A percentile compares a stretch with the other conserved stretches of the same genome.
Evolutionary conservation across 2,113 vertebrate genomes (phyloP).

Genomic region (Heterocephalus glaber): DNA sequence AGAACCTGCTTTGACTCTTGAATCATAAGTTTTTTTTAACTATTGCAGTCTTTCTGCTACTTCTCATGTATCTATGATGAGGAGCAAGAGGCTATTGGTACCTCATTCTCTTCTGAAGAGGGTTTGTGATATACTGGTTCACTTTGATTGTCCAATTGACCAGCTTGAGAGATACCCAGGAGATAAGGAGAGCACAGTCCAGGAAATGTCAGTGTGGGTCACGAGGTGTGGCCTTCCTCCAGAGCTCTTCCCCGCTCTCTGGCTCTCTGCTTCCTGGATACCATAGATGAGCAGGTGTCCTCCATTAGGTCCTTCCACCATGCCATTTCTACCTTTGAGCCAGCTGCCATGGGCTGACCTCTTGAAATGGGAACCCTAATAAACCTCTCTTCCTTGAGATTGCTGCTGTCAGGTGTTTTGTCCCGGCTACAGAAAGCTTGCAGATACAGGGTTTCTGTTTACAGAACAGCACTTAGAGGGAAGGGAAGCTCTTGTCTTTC

Average conservation of each 20-base stretch:
- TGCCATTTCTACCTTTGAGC: neutral
- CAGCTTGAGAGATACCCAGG: neutral
- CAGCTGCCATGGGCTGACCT: neutral
- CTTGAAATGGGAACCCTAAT: neutral
- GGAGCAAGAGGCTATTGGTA: neutral
- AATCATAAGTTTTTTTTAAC: neutral
- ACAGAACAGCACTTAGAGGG: neutral
- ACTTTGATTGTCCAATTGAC: neutral
- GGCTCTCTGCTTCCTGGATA: neutral
- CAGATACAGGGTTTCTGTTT: neutral
- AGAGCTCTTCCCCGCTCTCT: neutral
- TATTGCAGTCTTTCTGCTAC: neutral
- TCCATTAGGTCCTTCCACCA: neutral
- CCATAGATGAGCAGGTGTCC: neutral
- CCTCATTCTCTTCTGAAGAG: neutral
- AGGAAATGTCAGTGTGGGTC: neutral
- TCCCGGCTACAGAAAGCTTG: neutral
- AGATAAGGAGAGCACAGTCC: neutral
- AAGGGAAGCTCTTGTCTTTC: neutral
- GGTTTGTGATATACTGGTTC: neutral
- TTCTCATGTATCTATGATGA: neutral
- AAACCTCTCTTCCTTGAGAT: neutral
- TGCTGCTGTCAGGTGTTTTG: neutral
- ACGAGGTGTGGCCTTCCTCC: neutral
- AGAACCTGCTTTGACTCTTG: conserved; percentile 1